A percentile compares a stretch with the other conserved stretches of the same genome.
Evolutionary conservation across 2,797 vertebrate genomes (phyloP).

Genomic region (Labroides dimidiatus): DNA sequence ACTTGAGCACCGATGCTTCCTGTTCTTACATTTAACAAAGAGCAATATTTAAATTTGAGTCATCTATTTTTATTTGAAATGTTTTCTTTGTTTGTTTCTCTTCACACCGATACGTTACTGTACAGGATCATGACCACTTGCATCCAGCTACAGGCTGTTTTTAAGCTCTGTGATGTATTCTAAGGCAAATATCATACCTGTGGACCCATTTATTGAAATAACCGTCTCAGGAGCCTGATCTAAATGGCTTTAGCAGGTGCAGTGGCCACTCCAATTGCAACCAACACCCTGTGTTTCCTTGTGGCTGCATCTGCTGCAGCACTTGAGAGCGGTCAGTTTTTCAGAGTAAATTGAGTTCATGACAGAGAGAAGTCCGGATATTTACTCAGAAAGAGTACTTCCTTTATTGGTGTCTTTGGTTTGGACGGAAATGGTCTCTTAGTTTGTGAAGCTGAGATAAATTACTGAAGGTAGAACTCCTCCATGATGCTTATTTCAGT

Average conservation of each 20-base stretch:
- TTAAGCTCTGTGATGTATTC: background rate
- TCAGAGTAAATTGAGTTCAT: conserved; percentile 36
- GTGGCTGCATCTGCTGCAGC: conserved; percentile 40
- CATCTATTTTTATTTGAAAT: too few species aligned
- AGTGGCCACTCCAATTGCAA: conserved; percentile 40
- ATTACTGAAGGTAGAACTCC: background rate
- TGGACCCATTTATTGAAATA: conserved; percentile 17
- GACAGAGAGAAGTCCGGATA: conserved; percentile 31
- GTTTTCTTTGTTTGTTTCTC: background rate
- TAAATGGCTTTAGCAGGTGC: conserved; percentile 74
- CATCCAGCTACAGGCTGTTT: background rate
- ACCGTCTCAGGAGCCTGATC: conserved; percentile 32
- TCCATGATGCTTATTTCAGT: background rate
- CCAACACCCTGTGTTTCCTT: conserved; percentile 41
- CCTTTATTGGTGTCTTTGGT: conserved; percentile 3
- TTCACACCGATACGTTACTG: background rate
- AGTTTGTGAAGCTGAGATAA: background rate
- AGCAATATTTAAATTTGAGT: too few species aligned
- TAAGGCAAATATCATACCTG: background rate
- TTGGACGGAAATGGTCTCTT: background rate
- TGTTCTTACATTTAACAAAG: too few species aligned
- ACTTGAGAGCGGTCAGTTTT: conserved; percentile 32
- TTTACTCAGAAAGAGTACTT: conserved; percentile 21
- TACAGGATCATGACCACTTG: background rate
- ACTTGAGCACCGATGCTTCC: too few species aligned